Base-by-base conservation (phyloP, 2,888 invertebrate species). In the Lasioglossum lativentre region DNA sequence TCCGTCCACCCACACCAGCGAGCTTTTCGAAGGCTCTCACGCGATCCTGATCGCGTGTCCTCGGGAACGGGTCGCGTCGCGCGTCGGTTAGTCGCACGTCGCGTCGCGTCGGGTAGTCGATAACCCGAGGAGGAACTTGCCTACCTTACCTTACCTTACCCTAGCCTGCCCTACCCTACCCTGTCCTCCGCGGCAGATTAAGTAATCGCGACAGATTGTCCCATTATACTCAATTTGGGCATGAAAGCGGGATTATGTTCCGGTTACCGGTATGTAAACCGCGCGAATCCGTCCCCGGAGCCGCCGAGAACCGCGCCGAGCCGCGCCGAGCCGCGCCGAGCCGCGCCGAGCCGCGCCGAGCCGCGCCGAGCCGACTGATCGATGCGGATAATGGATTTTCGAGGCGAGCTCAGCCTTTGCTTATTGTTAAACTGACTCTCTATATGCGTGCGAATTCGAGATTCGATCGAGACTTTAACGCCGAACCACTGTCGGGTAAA, bases 31-130 rank as follows among this genome's bases (percentile, higher is more conserved):
- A 47, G 66, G 52, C 23, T 52, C 56, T 52, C 85, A 85, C 85
- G 83, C 83, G 85, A 86, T 12, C 66, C 14, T 16, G 38, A 38
- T 83, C 75, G 84, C 82, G 77, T 79, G 80, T 84, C 80, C 47
- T 16, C 34, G 16, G 59, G 16, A 34, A 42, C 52, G 52, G 38
- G 63, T 68, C 66, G 47, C 34, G 45, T 34, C 34, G n/a, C n/a
- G n/a, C n/a, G n/a, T n/a, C n/a, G n/a, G n/a, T n/a, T n/a, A n/a
- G n/a, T n/a, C n/a, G n/a, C n/a, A n/a, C n/a, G n/a, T n/a, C n/a
- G n/a, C n/a, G 63, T 66, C 66, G 47, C 34, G 45, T 27, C 66
- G 66, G 19, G 19, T 34, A 66, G 66, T 66, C 66, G 66, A 66
- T 66, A 66, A 66, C 66, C 16, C 34, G 66, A 34, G 34, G 34